These are phyloP conservation scores for Dermatemys mawii DNA, from an alignment of 2,113 vertebrate species.

Conservation along the genomic window DNA sequence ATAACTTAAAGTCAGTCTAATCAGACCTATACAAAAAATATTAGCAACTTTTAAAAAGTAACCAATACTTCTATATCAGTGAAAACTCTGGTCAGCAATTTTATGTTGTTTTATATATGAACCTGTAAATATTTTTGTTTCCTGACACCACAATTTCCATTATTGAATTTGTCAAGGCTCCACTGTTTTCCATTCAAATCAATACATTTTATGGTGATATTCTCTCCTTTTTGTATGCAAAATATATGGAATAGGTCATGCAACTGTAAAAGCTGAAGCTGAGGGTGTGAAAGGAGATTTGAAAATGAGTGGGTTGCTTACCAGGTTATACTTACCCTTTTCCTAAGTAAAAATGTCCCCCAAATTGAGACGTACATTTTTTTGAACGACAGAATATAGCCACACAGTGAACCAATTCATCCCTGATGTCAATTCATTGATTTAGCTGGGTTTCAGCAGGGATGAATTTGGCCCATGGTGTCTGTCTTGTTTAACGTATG, in stretches of 20 bases:
- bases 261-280: neutral
- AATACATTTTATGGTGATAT: neutral
- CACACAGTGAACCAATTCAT: neutral
- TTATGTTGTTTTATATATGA: neutral
- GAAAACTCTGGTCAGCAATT: neutral
- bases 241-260: neutral
- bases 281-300: neutral
- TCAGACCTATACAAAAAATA: neutral
- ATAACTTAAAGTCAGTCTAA: neutral
- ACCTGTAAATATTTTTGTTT: neutral
- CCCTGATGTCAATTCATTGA: neutral
- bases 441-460: neutral
- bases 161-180: neutral
- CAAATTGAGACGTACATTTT: fast-evolving
- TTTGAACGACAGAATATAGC: neutral
- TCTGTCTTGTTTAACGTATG: neutral
- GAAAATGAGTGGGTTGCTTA: neutral
- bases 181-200: neutral
- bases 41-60: neutral
- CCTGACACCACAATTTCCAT: neutral
- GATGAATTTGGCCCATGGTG: neutral
- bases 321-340: neutral
- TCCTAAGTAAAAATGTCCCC: neutral
- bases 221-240: neutral
- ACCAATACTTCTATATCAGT: neutral